Base-by-base conservation (phyloP, 1,140 invertebrate species). In the Drosophila carrolli region DNA sequence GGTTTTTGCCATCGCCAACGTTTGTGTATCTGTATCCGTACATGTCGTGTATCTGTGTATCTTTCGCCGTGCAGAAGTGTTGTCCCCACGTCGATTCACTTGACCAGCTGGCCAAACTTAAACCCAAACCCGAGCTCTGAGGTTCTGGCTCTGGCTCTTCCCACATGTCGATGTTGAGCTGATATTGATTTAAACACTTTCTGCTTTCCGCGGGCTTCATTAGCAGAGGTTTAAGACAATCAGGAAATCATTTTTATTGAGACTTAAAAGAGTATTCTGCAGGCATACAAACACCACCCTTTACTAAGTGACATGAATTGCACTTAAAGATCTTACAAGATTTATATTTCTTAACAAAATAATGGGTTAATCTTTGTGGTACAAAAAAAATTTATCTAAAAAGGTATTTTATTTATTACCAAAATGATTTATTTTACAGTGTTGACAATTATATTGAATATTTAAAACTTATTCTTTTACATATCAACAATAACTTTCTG, bases 181-280 rank as follows among this genome's bases (percentile, higher is more conserved):
- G 65, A 77, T 84, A 88, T 86, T 86, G 75, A 86, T 82, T 82
- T 80, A 86, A 72, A 60, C 66, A 53, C 72, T 80, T 62, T 61
- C 11, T 5, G 57, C 2, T 50, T 55, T 35, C 5, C 6, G 38
- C 27, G 32, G 37, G 23, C 37, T 71, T 65, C 41, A 65, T 65
- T 47, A 65, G 53, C 14, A 46, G 38, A n/a, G 58, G 37, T 14
- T 54, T 50, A n/a, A 55, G 13, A 40, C 43, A 11, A 43, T 23
- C n/a, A 16, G 14, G 13, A 6, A 14, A 16, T 35, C 6, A 23
- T 11, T 55, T 19, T 55, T 32, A 11, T 9, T 1, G 6, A 9
- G 11, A 14, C 14, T 2, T 11, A 9, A n/a, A 8, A 51, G 29
- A 0, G 50, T 7, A 7, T 32, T 32, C 6, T 14, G 5, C 16